These are phyloP conservation scores for Phoeniculus purpureus DNA, from an alignment of 2,797 vertebrate species.

Conservation along the genomic window DNA sequence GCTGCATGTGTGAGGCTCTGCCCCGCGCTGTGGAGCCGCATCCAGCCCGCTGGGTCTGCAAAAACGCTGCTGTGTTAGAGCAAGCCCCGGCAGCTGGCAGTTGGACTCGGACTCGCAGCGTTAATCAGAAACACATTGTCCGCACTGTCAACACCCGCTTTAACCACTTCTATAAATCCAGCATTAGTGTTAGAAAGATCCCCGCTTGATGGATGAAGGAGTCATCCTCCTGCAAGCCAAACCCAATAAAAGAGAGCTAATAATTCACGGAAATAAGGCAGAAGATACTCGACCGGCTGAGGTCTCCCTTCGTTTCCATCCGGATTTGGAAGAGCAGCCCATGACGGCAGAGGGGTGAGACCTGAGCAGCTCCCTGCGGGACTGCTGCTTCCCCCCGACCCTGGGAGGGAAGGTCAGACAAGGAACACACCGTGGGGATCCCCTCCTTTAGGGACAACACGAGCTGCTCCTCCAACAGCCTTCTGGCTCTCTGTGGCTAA, in stretches of 20 bases:
- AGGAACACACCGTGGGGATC: rapidly evolving
- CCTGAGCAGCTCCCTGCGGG: background rate
- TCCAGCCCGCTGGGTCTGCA: conserved; percentile 56
- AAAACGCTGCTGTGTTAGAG: conserved; percentile 62
- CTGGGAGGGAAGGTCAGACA: background rate
- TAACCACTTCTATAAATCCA: conserved; percentile 83
- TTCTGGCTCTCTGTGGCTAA: background rate
- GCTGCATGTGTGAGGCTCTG: no score
- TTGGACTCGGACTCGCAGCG: conserved; percentile 67
- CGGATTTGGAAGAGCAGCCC: background rate
- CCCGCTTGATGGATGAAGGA: conserved; percentile 78
- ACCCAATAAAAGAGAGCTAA: conserved; percentile 78
- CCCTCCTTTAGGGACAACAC: background rate
- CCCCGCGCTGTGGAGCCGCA: background rate
- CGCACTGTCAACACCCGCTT: conserved; percentile 80
- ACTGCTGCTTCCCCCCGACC: background rate
- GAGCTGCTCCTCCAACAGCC: background rate
- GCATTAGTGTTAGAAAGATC: conserved; percentile 76
- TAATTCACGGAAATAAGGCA: conserved; percentile 60
- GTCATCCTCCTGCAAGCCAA: conserved; percentile 75
- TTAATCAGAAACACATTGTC: conserved; percentile 83
- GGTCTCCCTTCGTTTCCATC: conserved; percentile 31
- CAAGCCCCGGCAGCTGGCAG: conserved; percentile 67
- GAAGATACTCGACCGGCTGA: conserved; percentile 60
- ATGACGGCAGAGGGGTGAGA: background rate